Evolutionary conservation across 2,888 invertebrate species (phyloP).

Genomic region (Antheraea assamensis): DNA sequence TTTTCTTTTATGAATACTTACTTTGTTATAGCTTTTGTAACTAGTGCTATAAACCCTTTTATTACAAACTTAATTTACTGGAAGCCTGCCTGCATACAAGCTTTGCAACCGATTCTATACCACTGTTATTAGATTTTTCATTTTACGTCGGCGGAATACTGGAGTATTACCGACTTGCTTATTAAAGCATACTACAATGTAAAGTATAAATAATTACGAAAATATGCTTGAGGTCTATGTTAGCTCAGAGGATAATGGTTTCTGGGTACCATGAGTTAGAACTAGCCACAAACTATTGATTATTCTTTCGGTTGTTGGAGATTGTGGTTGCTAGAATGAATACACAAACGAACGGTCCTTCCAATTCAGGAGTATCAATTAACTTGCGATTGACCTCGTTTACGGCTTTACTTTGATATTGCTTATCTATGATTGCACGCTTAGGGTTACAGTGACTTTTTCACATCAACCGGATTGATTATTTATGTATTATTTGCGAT

Average conservation of each 20-base stretch:
- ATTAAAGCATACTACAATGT: constrained; percentile 3
- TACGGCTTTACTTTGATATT: neutral
- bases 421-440: neutral
- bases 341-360: neutral
- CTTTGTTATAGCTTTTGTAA: neutral
- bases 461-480: neutral
- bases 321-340: neutral
- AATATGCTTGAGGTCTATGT: neutral
- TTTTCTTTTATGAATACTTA: neutral
- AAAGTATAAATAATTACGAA: neutral
- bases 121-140: neutral
- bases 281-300: neutral
- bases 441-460: neutral
- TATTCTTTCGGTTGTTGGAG: neutral
- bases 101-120: neutral
- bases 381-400: neutral
- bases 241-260: constrained; percentile 4
- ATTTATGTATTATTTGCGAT: neutral
- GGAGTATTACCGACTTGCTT: neutral
- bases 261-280: neutral
- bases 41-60: neutral
- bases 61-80: neutral
- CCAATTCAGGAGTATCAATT: neutral
- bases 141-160: neutral
- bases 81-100: neutral